Evolutionary conservation across 2,113 vertebrate species (phyloP).

Genomic region (Larimichthys crocea): DNA sequence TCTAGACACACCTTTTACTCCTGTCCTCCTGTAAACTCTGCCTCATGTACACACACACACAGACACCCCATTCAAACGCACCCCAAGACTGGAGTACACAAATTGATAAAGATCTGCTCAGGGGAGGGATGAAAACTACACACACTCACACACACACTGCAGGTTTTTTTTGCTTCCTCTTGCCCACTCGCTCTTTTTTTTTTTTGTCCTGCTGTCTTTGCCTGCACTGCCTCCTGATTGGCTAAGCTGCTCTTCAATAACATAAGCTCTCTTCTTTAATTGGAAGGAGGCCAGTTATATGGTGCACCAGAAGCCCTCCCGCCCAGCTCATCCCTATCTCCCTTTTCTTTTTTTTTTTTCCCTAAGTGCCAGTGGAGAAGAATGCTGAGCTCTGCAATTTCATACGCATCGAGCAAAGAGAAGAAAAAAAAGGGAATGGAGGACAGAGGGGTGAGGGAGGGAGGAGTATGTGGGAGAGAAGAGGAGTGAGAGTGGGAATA

Average conservation of each 20-base stretch:
- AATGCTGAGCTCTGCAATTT: slow-evolving; percentile 84
- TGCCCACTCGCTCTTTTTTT: slow-evolving; percentile 78
- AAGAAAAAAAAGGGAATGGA: slow-evolving; percentile 57
- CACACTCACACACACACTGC: slow-evolving; percentile 79
- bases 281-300: slow-evolving; percentile 79
- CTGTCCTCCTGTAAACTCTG: slow-evolving; percentile 69
- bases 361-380: slow-evolving; percentile 72
- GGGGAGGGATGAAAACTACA: slow-evolving; percentile 80
- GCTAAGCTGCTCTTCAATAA: slow-evolving; percentile 82
- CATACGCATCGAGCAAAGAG: slow-evolving; percentile 60
- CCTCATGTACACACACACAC: slow-evolving; percentile 61
- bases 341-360: slow-evolving; percentile 11
- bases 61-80: slow-evolving; percentile 59
- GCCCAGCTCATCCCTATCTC: slow-evolving; percentile 61
- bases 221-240: slow-evolving; percentile 80
- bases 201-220: slow-evolving; percentile 71
- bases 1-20: slow-evolving; percentile 74
- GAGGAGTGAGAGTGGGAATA: slow-evolving; percentile 21
- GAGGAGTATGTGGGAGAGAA: slow-evolving; percentile 6
- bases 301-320: slow-evolving; percentile 75
- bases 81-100: slow-evolving; percentile 72
- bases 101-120: slow-evolving; percentile 82
- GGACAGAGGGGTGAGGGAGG: slow-evolving; percentile 30
- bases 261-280: slow-evolving; percentile 83
- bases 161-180: slow-evolving; percentile 71